phyloP scores from a whole-genome alignment of 2,888 invertebrate species.

The Metellina segmentata region DNA sequence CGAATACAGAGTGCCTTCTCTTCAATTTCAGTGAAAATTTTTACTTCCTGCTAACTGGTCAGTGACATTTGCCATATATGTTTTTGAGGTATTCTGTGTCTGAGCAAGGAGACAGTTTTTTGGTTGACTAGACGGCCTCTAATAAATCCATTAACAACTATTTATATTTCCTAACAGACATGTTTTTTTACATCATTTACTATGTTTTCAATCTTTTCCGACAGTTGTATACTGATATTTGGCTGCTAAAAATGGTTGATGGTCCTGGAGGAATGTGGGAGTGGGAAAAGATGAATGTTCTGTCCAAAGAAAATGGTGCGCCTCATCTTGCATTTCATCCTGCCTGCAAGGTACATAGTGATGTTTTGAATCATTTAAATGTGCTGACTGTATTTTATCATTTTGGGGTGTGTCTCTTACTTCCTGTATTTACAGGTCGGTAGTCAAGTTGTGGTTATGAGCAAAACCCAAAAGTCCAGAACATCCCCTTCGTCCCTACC shows the following conservation, averaged over 20 bases:
- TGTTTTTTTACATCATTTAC: too few relatives aligned
- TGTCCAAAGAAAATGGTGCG: slow-evolving; percentile 89
- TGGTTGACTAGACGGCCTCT: too few relatives aligned
- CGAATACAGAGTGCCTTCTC: too few relatives aligned
- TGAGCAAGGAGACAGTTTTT: too few relatives aligned
- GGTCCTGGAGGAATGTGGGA: slow-evolving; percentile 79
- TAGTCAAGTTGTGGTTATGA: slow-evolving; percentile 80
- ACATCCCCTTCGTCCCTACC: slow-evolving; percentile 73
- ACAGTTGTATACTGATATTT: slow-evolving; percentile 92
- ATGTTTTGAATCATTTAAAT: background rate
- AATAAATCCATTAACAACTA: too few relatives aligned
- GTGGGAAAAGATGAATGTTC: slow-evolving; percentile 86
- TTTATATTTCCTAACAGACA: too few relatives aligned
- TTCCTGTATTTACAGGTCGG: slow-evolving; percentile 79
- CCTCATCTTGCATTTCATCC: slow-evolving; percentile 96
- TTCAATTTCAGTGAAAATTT: too few relatives aligned
- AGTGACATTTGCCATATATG: too few relatives aligned
- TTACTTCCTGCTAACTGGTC: too few relatives aligned
- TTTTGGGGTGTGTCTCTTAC: background rate
- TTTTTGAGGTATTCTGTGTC: too few relatives aligned
- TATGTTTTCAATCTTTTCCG: too few relatives aligned
- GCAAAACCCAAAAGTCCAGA: slow-evolving; percentile 79
- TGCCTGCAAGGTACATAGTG: slow-evolving; percentile 87
- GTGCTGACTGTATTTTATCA: background rate
- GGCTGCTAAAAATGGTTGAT: slow-evolving; percentile 92